A percentile compares a stretch with the other conserved stretches of the same genome.
phyloP scores from a whole-genome alignment of 2,113 vertebrate genomes.

The Misgurnus mizolepis region DNA sequence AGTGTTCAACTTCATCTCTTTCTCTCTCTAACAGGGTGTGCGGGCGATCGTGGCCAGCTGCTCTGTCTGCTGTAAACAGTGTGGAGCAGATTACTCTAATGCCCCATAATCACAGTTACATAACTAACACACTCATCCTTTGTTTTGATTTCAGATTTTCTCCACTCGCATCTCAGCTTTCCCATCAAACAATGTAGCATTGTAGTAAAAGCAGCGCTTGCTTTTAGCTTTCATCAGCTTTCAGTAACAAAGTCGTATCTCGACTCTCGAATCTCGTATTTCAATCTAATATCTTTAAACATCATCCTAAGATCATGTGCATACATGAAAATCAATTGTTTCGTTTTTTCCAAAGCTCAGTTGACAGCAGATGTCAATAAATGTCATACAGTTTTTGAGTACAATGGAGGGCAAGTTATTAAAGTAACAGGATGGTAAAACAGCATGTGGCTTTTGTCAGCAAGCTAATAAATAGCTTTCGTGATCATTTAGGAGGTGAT shows the following conservation, averaged over 20 bases:
- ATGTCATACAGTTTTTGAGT: background rate
- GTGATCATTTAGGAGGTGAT: background rate
- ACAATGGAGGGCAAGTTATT: background rate
- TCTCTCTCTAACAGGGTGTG: slow-evolving; percentile 6
- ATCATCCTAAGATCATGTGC: no score
- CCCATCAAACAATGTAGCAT: slow-evolving; percentile 7
- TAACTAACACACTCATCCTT: slow-evolving; percentile 53
- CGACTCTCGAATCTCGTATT: no score
- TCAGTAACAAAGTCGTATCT: background rate
- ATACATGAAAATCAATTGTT: no score
- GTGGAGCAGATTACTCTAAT: slow-evolving; percentile 48
- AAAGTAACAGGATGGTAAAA: background rate
- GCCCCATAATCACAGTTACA: slow-evolving; percentile 52
- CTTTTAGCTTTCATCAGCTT: slow-evolving; percentile 8
- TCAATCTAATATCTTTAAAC: no score
- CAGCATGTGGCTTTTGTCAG: background rate
- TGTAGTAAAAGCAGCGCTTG: slow-evolving; percentile 9
- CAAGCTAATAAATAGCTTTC: background rate
- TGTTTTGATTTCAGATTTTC: slow-evolving; percentile 53
- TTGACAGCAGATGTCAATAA: background rate
- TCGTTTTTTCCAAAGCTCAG: no score
- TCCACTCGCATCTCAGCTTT: slow-evolving; percentile 25
- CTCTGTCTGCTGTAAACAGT: slow-evolving; percentile 38
- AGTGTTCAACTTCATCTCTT: background rate
- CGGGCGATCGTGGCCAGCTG: slow-evolving; percentile 42